These are phyloP conservation scores for Champsocephalus gunnari DNA, from an alignment of 2,797 vertebrate species.

Conservation along the genomic window DNA sequence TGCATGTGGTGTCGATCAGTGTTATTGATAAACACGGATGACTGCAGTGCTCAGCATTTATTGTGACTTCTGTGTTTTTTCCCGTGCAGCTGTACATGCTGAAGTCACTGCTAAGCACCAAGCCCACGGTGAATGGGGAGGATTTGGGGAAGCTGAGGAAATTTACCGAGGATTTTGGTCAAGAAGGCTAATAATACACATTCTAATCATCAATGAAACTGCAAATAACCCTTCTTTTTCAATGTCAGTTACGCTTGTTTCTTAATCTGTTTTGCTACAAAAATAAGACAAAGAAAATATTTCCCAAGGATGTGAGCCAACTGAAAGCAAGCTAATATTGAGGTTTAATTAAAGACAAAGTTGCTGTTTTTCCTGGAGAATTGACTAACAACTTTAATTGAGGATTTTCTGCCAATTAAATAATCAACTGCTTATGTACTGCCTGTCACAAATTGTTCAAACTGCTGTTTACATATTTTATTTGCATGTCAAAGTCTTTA, in stretches of 20 bases:
- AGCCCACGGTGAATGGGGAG: slow-evolving; percentile 95
- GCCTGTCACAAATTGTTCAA: background rate
- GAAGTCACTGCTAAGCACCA: slow-evolving; percentile 87
- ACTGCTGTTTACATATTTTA: slow-evolving; percentile 24
- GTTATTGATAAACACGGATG: background rate
- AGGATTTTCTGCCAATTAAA: background rate
- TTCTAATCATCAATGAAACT: slow-evolving; percentile 4
- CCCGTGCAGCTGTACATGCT: slow-evolving; percentile 89
- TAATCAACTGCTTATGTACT: slow-evolving; percentile 6
- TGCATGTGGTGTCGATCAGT: background rate
- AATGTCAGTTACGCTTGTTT: slow-evolving; percentile 13
- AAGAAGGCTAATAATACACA: slow-evolving; percentile 87
- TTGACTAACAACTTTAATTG: background rate
- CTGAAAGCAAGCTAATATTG: background rate
- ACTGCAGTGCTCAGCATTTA: background rate
- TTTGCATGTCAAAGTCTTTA: background rate
- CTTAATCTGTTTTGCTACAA: background rate
- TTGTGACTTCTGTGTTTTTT: slow-evolving; percentile 4
- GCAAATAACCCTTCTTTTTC: background rate
- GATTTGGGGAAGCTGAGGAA: slow-evolving; percentile 93
- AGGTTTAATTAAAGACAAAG: background rate
- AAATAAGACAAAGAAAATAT: background rate
- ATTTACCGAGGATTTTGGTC: slow-evolving; percentile 97
- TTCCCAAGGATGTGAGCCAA: background rate
- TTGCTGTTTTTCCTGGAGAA: background rate